phyloP scores from a whole-genome alignment of 2,888 invertebrate species.

The Chrysolina haemoptera region DNA sequence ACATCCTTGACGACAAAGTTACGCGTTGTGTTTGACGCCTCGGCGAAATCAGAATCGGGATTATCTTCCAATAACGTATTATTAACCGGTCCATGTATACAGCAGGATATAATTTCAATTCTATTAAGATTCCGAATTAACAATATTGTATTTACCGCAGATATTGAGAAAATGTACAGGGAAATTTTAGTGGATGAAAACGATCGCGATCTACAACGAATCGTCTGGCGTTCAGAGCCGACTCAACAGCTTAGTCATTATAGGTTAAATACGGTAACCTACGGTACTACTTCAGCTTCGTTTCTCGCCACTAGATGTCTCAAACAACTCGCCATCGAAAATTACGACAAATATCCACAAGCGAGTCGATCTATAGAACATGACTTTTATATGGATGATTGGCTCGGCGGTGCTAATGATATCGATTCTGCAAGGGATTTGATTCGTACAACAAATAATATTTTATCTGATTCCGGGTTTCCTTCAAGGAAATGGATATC shows the following conservation, averaged over 20 bases:
- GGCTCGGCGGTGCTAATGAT: constrained; percentile 20
- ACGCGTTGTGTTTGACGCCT: constrained; percentile 35
- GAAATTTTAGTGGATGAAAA: constrained; percentile 51
- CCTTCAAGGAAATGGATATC: constrained; percentile 32
- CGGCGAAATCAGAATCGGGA: not conserved
- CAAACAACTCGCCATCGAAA: no score
- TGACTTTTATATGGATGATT: no score
- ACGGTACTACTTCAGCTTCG: constrained; percentile 31
- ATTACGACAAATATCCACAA: no score
- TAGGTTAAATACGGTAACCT: constrained; percentile 39
- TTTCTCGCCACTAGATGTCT: no score
- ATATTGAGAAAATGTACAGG: constrained; percentile 60
- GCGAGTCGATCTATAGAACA: no score
- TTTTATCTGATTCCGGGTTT: constrained; percentile 26
- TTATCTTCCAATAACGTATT: constrained; percentile 29
- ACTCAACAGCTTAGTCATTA: constrained; percentile 26
- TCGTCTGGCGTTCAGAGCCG: constrained; percentile 56
- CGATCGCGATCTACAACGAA: constrained; percentile 57
- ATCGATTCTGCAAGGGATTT: not conserved
- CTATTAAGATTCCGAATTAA: constrained; percentile 54
- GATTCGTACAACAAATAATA: constrained; percentile 11
- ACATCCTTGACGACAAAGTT: constrained; percentile 34
- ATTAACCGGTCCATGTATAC: constrained; percentile 25
- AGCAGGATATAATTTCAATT: constrained; percentile 53
- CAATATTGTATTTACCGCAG: constrained; percentile 52